phyloP scores from a whole-genome alignment of 2,888 invertebrate species.

The Ceratothoa steindachneri region DNA sequence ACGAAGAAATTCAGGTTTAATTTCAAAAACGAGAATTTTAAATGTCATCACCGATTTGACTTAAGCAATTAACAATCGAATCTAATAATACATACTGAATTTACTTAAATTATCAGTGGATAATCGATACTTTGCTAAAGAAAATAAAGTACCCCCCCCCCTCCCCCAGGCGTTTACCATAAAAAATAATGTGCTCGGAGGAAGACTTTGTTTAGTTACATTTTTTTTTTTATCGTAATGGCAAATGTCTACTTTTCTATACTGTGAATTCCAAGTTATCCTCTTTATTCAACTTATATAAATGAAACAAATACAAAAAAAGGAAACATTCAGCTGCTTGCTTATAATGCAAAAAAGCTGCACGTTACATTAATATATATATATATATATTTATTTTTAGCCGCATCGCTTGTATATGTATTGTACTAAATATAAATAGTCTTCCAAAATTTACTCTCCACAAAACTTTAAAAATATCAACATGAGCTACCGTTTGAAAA shows the following conservation, averaged over 20 bases:
- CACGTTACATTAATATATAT: no score
- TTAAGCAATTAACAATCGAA: no score
- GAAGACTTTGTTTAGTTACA: background rate
- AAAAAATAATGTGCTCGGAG: background rate
- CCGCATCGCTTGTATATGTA: background rate
- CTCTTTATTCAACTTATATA: background rate
- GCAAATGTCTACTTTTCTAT: conserved; percentile 2
- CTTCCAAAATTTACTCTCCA: background rate
- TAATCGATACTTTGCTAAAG: no score
- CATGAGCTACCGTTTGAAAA: background rate
- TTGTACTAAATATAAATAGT: background rate
- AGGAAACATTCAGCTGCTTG: background rate
- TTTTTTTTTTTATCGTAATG: background rate
- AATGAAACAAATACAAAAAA: background rate
- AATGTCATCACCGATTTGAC: no score
- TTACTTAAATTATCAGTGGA: no score
- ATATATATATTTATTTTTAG: background rate
- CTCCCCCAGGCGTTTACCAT: background rate
- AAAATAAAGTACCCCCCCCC: no score
- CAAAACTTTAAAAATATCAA: background rate
- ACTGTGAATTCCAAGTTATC: background rate
- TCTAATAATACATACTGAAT: no score
- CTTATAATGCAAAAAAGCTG: background rate
- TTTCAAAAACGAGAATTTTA: background rate
- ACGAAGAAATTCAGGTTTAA: no score